A percentile compares a stretch with the other conserved stretches of the same genome.
Conservation (phyloP, 2,888 invertebrate species). For the Brassicogethes aeneus region DNA sequence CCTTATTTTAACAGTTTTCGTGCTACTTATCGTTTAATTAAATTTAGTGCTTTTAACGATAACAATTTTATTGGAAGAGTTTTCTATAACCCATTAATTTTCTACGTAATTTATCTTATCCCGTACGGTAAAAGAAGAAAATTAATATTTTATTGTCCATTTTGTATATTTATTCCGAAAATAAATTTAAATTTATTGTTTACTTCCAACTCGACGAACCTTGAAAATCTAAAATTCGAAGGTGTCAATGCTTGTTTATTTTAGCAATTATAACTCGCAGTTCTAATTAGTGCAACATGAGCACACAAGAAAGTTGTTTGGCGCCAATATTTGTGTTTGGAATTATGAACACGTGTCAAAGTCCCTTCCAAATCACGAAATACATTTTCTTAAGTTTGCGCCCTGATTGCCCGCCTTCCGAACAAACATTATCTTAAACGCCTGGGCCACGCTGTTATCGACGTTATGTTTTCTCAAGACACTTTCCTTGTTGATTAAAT, state of each 20-base stretch:
- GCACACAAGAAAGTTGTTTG: slow-evolving; percentile 15
- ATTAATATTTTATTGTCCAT: too few relatives aligned
- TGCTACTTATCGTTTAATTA: background rate
- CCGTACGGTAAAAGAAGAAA: too few relatives aligned
- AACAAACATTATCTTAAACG: background rate
- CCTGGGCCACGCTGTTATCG: too few relatives aligned
- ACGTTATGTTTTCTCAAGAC: too few relatives aligned
- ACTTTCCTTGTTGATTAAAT: too few relatives aligned
- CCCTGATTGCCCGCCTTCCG: background rate
- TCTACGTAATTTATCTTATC: background rate
- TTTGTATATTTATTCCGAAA: too few relatives aligned
- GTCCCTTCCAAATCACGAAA: slow-evolving; percentile 13
- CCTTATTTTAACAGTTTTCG: background rate
- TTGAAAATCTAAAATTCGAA: too few relatives aligned
- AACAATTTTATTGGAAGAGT: background rate
- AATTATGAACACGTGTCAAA: slow-evolving; percentile 26
- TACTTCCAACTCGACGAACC: too few relatives aligned
- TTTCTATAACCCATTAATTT: background rate
- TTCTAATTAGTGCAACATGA: slow-evolving; percentile 22
- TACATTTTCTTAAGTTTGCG: slow-evolving; percentile 13
- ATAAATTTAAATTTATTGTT: too few relatives aligned
- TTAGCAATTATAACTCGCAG: slow-evolving; percentile 19
- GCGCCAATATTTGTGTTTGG: slow-evolving; percentile 20
- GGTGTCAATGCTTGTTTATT: slow-evolving; percentile 23
- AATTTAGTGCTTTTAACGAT: background rate